phyloP scores from a whole-genome alignment of 2,113 vertebrate genomes.

The Orcinus orca region DNA sequence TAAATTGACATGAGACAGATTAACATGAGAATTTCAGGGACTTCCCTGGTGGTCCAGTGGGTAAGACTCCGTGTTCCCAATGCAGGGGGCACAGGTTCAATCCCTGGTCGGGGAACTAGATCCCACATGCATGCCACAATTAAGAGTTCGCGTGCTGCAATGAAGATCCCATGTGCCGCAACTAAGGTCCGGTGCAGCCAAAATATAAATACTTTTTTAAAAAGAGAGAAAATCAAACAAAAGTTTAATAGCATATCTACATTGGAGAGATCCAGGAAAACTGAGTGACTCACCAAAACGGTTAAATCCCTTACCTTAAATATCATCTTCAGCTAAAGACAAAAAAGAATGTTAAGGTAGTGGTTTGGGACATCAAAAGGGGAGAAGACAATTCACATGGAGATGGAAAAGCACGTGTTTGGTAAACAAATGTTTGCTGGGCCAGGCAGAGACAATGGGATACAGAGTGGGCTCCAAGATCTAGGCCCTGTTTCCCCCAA shows the following conservation, averaged over 20 bases:
- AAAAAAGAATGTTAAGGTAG: neutral
- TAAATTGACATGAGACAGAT: neutral
- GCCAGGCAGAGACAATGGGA: neutral
- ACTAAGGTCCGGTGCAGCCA: too few species aligned
- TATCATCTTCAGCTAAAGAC: neutral
- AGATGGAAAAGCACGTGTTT: neutral
- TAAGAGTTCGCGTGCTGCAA: too few species aligned
- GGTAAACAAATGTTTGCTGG: neutral
- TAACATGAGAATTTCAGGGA: neutral
- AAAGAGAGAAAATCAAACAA: neutral
- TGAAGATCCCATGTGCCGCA: too few species aligned
- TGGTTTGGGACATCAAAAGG: neutral
- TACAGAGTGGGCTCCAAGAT: neutral
- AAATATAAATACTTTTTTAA: too few species aligned
- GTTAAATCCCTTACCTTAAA: neutral
- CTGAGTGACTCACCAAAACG: neutral
- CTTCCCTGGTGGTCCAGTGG: too few species aligned
- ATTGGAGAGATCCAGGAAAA: neutral
- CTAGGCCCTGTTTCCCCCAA: neutral
- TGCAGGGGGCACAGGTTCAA: too few species aligned
- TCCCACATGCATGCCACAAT: too few species aligned
- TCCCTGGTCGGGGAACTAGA: too few species aligned
- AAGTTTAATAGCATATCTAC: neutral
- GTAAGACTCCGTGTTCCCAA: too few species aligned
- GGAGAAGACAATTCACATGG: neutral